Conservation (phyloP, 2,113 vertebrate species). For the Baryphthengus martii region DNA sequence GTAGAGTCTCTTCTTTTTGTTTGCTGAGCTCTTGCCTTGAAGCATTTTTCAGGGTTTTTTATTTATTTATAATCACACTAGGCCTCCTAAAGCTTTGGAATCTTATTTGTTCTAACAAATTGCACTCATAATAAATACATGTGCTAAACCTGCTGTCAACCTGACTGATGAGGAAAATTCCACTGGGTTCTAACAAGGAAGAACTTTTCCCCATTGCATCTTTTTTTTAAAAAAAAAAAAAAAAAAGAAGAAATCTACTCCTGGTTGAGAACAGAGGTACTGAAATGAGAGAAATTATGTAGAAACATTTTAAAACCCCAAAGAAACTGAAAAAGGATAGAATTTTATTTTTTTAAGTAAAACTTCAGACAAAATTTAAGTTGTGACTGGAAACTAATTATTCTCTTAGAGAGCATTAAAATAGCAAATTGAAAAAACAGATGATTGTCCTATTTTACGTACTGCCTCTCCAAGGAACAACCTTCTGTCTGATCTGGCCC, state of each 20-base stretch:
- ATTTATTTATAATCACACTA: neutral
- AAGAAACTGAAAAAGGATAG: neutral
- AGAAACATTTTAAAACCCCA: neutral
- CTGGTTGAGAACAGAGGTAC: neutral
- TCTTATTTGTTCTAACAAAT: neutral
- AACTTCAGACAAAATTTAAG: neutral
- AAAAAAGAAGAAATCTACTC: neutral
- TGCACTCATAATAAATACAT: conserved; percentile 15
- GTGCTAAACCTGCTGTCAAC: neutral
- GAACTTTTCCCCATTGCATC: neutral
- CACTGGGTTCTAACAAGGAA: neutral
- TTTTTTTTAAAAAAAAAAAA: no score
- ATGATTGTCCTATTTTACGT: neutral
- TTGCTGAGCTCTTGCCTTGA: neutral
- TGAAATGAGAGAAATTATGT: neutral
- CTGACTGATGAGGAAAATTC: conserved; percentile 10
- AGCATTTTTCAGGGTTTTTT: neutral
- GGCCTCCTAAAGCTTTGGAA: neutral
- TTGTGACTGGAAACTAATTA: neutral
- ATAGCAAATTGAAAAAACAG: neutral
- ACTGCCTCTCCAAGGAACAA: neutral
- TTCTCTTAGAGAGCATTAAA: neutral
- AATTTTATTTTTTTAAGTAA: neutral
- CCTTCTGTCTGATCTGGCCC: neutral
- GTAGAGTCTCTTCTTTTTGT: neutral